Percentiles rank a stretch among this genome's conserved stretches.
Conservation (phyloP, 2,888 invertebrate genomes). For the Cantharis rufa region DNA sequence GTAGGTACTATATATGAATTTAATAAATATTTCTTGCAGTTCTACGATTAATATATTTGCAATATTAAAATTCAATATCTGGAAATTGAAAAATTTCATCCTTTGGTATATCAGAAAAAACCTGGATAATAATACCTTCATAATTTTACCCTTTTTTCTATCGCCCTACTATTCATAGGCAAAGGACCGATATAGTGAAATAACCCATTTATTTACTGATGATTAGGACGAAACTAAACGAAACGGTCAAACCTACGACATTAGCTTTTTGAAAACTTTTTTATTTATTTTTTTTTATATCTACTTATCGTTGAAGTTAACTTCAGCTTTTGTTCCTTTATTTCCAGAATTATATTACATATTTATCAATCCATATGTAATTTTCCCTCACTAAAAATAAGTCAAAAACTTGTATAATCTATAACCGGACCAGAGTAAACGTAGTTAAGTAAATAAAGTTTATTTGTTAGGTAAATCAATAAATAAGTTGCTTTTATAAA, state of each 20-base stretch:
- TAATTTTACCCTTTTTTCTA: neutral
- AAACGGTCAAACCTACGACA: neutral
- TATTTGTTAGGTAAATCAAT: neutral
- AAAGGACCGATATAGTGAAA: neutral
- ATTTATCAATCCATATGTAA: neutral
- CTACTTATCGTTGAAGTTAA: neutral
- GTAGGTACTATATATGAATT: too few relatives aligned
- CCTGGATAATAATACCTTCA: too few relatives aligned
- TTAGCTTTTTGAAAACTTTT: neutral
- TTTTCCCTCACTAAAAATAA: neutral
- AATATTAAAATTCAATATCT: too few relatives aligned
- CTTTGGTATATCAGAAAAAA: too few relatives aligned
- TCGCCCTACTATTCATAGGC: neutral
- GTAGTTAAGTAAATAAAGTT: neutral
- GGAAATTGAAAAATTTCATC: too few relatives aligned
- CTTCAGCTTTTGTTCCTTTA: neutral
- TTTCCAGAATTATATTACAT: neutral
- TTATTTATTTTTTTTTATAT: neutral
- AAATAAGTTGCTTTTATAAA: neutral
- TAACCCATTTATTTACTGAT: neutral
- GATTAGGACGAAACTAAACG: neutral
- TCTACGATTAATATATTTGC: too few relatives aligned
- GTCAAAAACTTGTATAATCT: neutral
- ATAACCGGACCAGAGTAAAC: neutral
- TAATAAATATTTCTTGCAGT: too few relatives aligned